These are phyloP conservation scores for Turritopsis dohrnii DNA, from an alignment of 30 jellyfish, hydroid and myxozoan genomes.

Conservation along the genomic window DNA sequence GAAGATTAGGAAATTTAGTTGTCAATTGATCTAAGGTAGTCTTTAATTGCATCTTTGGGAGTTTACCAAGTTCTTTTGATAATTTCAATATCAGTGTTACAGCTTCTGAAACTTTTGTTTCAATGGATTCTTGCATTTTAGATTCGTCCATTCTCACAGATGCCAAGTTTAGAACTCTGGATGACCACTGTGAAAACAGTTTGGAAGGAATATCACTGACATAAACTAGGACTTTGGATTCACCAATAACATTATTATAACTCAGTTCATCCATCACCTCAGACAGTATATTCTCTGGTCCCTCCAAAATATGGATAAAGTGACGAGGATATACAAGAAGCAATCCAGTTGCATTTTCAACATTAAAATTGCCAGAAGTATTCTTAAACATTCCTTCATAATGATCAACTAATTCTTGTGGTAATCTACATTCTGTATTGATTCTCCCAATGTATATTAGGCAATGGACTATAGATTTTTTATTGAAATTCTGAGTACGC, in stretches of 20 bases:
- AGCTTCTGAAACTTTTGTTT: slow-evolving; percentile 63
- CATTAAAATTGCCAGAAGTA: slow-evolving; percentile 28
- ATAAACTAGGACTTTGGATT: slow-evolving; percentile 13
- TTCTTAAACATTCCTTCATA: slow-evolving; percentile 55
- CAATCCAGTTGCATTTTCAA: slow-evolving; percentile 63
- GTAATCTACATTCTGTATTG: slow-evolving; percentile 31
- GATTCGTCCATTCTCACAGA: slow-evolving; percentile 76
- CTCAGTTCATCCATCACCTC: not conserved
- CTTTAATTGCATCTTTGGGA: slow-evolving; percentile 51
- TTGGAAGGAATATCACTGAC: slow-evolving; percentile 49
- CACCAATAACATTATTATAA: not conserved
- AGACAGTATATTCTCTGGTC: not conserved
- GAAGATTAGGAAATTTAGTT: slow-evolving; percentile 52
- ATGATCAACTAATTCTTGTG: slow-evolving; percentile 32
- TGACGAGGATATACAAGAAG: slow-evolving; percentile 71
- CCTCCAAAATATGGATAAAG: slow-evolving; percentile 60
- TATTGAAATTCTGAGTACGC: slow-evolving; percentile 42
- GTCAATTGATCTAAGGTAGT: slow-evolving; percentile 61
- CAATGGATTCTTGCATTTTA: slow-evolving; percentile 57
- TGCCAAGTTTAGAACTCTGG: slow-evolving; percentile 64
- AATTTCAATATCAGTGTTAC: slow-evolving; percentile 51
- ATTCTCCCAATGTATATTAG: slow-evolving; percentile 56
- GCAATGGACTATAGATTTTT: slow-evolving; percentile 68
- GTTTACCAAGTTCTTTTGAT: slow-evolving; percentile 48
- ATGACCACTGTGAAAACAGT: slow-evolving; percentile 67